Conservation (phyloP, 2,888 invertebrate genomes). For the Drosophila lacicola region DNA sequence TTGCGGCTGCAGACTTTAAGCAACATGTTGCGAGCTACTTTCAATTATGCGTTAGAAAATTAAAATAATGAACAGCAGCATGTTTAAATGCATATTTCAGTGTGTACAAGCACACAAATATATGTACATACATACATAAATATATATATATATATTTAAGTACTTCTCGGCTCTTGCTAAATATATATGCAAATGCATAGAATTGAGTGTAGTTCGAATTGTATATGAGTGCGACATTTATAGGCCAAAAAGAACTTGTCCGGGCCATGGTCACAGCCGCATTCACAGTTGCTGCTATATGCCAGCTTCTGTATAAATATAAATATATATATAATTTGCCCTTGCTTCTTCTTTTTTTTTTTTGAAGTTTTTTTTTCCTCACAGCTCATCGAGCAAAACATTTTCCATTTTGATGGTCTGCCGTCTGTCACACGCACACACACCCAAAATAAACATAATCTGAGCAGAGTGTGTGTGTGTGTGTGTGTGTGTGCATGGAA, state of each 20-base stretch:
- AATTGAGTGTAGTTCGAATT: slow-evolving; percentile 47
- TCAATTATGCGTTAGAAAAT: slow-evolving; percentile 64
- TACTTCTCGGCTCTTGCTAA: slow-evolving; percentile 19
- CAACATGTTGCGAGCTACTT: slow-evolving; percentile 60
- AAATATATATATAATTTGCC: slow-evolving; percentile 11
- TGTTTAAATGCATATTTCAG: slow-evolving; percentile 10
- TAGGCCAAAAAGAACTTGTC: slow-evolving; percentile 21
- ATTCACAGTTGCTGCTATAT: slow-evolving; percentile 40
- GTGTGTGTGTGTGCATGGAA: slow-evolving; percentile 48
- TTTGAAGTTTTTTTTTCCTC: slow-evolving; percentile 64
- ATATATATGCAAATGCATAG: slow-evolving; percentile 63
- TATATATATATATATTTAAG: background rate
- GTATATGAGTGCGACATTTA: slow-evolving; percentile 33
- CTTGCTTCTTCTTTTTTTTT: slow-evolving; percentile 31
- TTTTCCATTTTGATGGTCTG: slow-evolving; percentile 67
- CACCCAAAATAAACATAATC: slow-evolving; percentile 78
- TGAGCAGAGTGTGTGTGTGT: slow-evolving; percentile 49
- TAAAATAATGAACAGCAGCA: slow-evolving; percentile 69
- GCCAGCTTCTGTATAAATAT: slow-evolving; percentile 17
- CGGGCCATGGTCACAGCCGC: slow-evolving; percentile 50
- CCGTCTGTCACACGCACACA: slow-evolving; percentile 55
- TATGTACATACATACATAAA: background rate
- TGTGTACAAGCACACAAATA: slow-evolving; percentile 3
- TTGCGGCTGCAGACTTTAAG: slow-evolving; percentile 2
- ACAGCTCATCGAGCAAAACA: slow-evolving; percentile 76